Percentiles rank a stretch among this genome's conserved stretches.
These are phyloP conservation scores for Telmatochromis bifrenatus DNA, from an alignment of 2,113 vertebrate species.

Conservation along the genomic window DNA sequence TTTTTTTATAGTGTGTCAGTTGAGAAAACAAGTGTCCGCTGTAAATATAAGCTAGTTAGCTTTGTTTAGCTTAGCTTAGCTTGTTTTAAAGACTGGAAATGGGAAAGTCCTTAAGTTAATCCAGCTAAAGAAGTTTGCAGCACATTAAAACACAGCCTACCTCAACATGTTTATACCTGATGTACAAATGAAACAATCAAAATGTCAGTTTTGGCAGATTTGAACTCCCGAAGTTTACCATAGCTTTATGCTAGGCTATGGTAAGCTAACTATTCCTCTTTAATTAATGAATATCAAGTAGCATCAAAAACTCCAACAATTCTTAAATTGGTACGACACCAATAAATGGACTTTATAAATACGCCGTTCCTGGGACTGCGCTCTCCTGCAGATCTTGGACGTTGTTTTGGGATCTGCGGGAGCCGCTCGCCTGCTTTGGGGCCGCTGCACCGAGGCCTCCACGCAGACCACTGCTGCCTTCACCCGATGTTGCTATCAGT, in stretches of 20 bases:
- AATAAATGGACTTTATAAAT: neutral
- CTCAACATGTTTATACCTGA: neutral
- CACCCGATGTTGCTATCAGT: neutral
- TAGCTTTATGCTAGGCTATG: neutral
- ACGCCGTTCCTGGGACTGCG: neutral
- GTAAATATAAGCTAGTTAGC: neutral
- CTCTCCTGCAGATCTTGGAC: neutral
- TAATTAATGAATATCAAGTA: neutral
- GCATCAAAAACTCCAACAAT: neutral
- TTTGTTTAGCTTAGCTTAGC: neutral
- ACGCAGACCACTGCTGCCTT: neutral
- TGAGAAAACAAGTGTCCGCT: neutral
- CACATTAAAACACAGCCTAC: neutral
- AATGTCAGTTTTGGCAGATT: neutral
- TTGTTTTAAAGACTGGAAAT: neutral
- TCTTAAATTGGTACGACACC: neutral
- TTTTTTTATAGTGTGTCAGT: neutral
- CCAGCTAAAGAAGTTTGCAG: neutral
- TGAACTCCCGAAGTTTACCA: accelerated
- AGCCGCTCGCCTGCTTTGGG: neutral
- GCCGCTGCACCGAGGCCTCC: neutral
- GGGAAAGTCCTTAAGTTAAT: neutral
- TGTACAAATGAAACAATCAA: neutral
- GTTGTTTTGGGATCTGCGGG: neutral
- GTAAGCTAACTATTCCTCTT: neutral